Conservation (phyloP, 2,797 vertebrate genomes). For the Enteromius viviparus region DNA sequence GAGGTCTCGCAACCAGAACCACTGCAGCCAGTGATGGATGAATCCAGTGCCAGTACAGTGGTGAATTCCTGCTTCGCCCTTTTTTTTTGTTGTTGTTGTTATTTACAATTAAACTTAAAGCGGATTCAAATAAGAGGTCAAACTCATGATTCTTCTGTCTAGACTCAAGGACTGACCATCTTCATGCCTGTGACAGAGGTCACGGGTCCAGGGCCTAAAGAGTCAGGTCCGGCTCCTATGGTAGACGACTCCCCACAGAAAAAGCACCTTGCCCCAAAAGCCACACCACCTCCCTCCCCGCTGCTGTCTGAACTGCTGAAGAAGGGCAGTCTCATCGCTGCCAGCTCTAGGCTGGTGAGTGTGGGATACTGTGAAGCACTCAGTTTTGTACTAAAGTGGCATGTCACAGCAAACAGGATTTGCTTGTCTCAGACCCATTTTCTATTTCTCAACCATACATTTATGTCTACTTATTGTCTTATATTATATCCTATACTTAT, state of each 20-base stretch:
- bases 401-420: constrained; percentile 10
- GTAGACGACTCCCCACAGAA: constrained; percentile 96
- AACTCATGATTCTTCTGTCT: background rate
- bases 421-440: background rate
- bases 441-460: background rate
- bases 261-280: constrained; percentile 92
- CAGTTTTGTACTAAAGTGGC: background rate
- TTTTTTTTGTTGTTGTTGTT: too few species aligned
- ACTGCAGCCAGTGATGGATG: constrained; percentile 79
- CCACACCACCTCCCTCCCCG: constrained; percentile 95
- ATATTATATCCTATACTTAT: too few species aligned
- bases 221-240: constrained; percentile 85
- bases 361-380: background rate
- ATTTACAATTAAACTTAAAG: background rate
- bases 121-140: background rate
- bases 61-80: constrained; percentile 62
- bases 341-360: constrained; percentile 85
- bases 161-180: constrained; percentile 85
- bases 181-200: constrained; percentile 85
- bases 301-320: constrained; percentile 98
- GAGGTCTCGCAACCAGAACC: constrained; percentile 87
- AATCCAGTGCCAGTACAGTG: constrained; percentile 75
- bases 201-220: constrained; percentile 75
- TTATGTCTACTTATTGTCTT: background rate
- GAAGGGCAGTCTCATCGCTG: constrained; percentile 94